Evolutionary conservation across 2,888 invertebrate species (phyloP).

Genomic region (Hirtodrosophila cameraria): DNA sequence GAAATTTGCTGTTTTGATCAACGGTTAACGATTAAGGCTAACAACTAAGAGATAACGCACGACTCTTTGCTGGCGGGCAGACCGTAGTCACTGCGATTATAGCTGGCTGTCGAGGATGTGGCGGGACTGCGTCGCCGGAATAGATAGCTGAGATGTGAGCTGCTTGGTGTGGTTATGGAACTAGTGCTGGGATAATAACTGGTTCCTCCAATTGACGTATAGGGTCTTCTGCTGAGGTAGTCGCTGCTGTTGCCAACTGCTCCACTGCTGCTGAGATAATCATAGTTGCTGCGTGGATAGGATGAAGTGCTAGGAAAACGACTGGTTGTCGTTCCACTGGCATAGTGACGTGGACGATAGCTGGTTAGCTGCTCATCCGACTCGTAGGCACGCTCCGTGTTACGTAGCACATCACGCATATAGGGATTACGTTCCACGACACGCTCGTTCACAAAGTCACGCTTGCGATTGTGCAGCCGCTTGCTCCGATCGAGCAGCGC

Average conservation of each 20-base stretch:
- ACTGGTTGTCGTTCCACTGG: conserved; percentile 31
- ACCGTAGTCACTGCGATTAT: conserved; percentile 46
- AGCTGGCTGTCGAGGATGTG: conserved; percentile 43
- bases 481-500: conserved; percentile 83
- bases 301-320: conserved; percentile 79
- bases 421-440: conserved; percentile 84
- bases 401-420: conserved; percentile 79
- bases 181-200: conserved; percentile 49
- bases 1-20: conserved; percentile 53
- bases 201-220: conserved; percentile 27
- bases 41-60: conserved; percentile 81
- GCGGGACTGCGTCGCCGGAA: conserved; percentile 80
- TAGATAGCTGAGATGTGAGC: conserved; percentile 76
- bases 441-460: conserved; percentile 83
- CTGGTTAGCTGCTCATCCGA: conserved; percentile 67
- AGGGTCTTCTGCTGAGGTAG: conserved; percentile 51
- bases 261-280: conserved; percentile 64
- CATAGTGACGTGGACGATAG: conserved; percentile 75
- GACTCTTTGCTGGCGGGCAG: conserved; percentile 81
- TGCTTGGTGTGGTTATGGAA: conserved; percentile 36
- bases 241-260: conserved; percentile 33
- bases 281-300: conserved; percentile 52
- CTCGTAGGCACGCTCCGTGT: conserved; percentile 47
- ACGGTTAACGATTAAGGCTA: conserved; percentile 19
- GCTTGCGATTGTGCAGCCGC: conserved; percentile 82